phyloP scores from a whole-genome alignment of 2,113 vertebrate genomes.

The Nesogale talazaci region DNA sequence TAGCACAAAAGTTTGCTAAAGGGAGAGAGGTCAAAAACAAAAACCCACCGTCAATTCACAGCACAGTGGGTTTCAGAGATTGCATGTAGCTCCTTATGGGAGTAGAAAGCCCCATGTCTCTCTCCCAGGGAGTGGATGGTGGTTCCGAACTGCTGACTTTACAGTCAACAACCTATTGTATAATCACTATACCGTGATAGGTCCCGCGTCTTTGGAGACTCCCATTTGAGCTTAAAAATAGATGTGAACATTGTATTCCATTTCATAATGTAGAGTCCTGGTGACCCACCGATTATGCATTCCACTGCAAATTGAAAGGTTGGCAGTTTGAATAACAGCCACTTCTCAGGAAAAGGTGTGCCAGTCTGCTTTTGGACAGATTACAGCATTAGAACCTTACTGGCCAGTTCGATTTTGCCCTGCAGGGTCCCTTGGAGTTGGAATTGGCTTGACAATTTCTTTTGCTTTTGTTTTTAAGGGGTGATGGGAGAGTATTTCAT shows the following conservation, averaged over 20 bases:
- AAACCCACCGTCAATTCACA: too few species aligned
- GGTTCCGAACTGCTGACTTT: too few species aligned
- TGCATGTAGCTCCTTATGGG: too few species aligned
- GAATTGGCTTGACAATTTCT: background rate
- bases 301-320: background rate
- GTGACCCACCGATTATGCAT: background rate
- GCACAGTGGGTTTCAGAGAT: too few species aligned
- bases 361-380: background rate
- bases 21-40: background rate
- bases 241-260: conserved; percentile 41
- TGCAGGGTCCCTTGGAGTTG: background rate
- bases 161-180: too few species aligned
- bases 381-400: background rate
- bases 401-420: background rate
- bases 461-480: background rate
- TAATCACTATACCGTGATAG: too few species aligned
- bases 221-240: conserved; percentile 21
- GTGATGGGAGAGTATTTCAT: background rate
- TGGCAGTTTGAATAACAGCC: background rate
- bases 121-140: too few species aligned
- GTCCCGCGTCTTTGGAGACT: background rate
- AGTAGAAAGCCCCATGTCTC: too few species aligned
- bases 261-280: background rate
- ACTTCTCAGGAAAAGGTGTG: background rate
- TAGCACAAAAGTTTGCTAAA: background rate